These are phyloP conservation scores for Lymantria dispar DNA, from an alignment of 2,888 invertebrate genomes.

Conservation along the genomic window DNA sequence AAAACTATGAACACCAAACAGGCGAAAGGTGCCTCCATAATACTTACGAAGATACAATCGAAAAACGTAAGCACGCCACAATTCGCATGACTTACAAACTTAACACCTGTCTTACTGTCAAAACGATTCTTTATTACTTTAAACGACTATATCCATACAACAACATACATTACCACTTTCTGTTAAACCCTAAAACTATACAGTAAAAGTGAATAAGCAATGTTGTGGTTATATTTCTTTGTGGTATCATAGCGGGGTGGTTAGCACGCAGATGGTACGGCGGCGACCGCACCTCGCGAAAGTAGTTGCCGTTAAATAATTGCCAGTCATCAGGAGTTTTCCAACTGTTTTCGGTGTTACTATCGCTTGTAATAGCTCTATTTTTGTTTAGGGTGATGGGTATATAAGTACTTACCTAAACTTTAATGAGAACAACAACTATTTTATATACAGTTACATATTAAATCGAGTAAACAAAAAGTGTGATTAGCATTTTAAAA, in stretches of 20 bases:
- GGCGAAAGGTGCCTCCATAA: slow-evolving; percentile 32
- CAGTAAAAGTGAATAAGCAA: slow-evolving; percentile 30
- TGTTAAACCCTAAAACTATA: slow-evolving; percentile 24
- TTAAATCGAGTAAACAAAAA: too few relatives aligned
- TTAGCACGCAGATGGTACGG: slow-evolving; percentile 35
- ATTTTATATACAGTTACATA: too few relatives aligned
- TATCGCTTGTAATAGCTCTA: slow-evolving; percentile 26
- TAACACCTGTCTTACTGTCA: slow-evolving; percentile 65
- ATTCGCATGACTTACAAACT: slow-evolving; percentile 58
- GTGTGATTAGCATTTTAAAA: too few relatives aligned
- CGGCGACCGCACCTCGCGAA: slow-evolving; percentile 41
- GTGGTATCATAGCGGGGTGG: slow-evolving; percentile 33
- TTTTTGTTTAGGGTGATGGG: slow-evolving; percentile 13
- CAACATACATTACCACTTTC: slow-evolving; percentile 43
- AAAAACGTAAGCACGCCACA: slow-evolving; percentile 50
- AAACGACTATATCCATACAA: background rate
- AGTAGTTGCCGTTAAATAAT: slow-evolving; percentile 64
- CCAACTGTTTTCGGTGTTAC: slow-evolving; percentile 37
- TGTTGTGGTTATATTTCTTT: slow-evolving; percentile 26
- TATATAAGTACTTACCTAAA: background rate
- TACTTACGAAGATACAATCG: slow-evolving; percentile 52
- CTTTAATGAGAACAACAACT: background rate
- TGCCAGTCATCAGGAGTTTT: slow-evolving; percentile 54
- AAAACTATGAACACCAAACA: slow-evolving; percentile 39
- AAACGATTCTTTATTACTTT: slow-evolving; percentile 27